Evolutionary conservation across 2,797 vertebrate genomes (phyloP), one percentile per base, ranked within the genome.

Genomic region (Antennarius maculatus): DNA sequence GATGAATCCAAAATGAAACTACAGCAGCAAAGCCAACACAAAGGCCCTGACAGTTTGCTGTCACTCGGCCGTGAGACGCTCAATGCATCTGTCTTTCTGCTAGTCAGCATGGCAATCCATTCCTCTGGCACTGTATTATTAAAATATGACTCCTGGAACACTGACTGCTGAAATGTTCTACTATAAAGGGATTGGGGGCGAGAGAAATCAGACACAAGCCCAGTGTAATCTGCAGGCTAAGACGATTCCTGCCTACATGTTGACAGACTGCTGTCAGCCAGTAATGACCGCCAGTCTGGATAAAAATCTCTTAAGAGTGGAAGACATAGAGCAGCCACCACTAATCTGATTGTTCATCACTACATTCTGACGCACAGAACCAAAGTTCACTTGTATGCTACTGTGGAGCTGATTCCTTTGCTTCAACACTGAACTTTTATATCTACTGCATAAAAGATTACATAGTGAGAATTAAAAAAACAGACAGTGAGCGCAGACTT

Each of bases 21-120:
- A 80, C 63, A n/a, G 78, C 73, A 76, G 66, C 81, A 58, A 51
- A 72, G 77, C 65, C 69, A 23, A 23, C 73, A 88, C 80, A 84
- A 86, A 86, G 82, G 80, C 71, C 60, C 72, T 79, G 88, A 87
- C 88, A 88, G 84, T 88, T 76, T 73, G 74, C 81, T 86, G 88
- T 88, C 91, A 88, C 70, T 89, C 86, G 82, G 80, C 77, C 42
- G 53, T 1, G 6, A 84, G 74, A 76, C 69, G 69, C 71, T 87
- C 86, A 87, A 81, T 87, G 81, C 81, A 65, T 79, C 78, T 81
- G 86, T 82, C 90, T 84, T 54, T 77, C 80, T 77, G 82, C 80
- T 81, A 85, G 84, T 89, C 89, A 84, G 88, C 82, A 79, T 7
- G 49, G 76, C 77, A 77, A 73, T 69, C 43, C 69, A 74, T 80